These are phyloP conservation scores for Geotria australis DNA, from an alignment of 2,797 vertebrate species.

Conservation along the genomic window DNA sequence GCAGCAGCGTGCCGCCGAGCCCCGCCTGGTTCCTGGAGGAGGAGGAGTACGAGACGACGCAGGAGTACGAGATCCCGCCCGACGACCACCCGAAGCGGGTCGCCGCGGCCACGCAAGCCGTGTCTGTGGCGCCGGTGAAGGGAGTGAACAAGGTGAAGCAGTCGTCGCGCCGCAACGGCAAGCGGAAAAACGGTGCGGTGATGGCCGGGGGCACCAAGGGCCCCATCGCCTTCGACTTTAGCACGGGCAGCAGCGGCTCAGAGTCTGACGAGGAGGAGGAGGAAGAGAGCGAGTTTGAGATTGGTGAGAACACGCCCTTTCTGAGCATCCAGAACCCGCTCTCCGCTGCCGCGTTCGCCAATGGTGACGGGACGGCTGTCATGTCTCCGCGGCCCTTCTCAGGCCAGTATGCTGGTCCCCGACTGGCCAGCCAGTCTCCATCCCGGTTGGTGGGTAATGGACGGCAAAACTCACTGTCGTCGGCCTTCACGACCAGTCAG, in stretches of 20 bases:
- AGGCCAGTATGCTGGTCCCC: not conserved
- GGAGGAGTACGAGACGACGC: constrained; percentile 82
- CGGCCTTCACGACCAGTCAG: not conserved
- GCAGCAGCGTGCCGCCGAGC: constrained; percentile 52
- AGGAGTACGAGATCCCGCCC: constrained; percentile 25
- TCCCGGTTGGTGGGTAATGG: not conserved
- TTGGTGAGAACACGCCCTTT: constrained; percentile 74
- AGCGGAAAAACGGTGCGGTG: constrained; percentile 70
- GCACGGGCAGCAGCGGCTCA: constrained; percentile 58
- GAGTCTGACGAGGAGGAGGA: constrained; percentile 25
- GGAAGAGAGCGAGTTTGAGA: constrained; percentile 53
- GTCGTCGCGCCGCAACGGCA: constrained; percentile 35
- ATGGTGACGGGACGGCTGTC: not conserved
- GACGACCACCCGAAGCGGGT: too few species aligned
- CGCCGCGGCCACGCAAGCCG: not conserved
- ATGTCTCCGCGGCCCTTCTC: not conserved
- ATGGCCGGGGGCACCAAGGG: constrained; percentile 52
- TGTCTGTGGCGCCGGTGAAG: not conserved
- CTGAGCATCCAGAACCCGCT: constrained; percentile 74
- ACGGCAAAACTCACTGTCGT: not conserved
- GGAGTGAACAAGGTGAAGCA: too few species aligned
- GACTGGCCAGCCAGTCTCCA: not conserved
- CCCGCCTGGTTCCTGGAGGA: constrained; percentile 65
- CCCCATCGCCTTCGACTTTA: constrained; percentile 56
- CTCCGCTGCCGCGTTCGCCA: constrained; percentile 1